Evolutionary conservation across 2,888 invertebrate species (phyloP).

Genomic region (Mycalesis mineus): DNA sequence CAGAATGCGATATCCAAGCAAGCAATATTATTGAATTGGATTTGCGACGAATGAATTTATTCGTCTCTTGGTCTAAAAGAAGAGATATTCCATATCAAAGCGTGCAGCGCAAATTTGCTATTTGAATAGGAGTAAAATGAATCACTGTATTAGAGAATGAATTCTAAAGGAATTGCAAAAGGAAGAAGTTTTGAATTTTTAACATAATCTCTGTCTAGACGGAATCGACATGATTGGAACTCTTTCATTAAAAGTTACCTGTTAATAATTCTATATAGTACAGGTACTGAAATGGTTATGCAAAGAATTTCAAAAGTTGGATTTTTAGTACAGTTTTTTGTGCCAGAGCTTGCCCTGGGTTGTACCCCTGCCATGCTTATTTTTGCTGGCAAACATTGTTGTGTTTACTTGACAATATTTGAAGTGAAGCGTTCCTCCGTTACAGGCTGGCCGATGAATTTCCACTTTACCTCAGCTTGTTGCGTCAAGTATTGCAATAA

Average conservation of each 20-base stretch:
- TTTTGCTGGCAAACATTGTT: no score
- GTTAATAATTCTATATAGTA: not conserved
- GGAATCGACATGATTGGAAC: slow-evolving; percentile 49
- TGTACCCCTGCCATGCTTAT: no score
- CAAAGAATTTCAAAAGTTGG: no score
- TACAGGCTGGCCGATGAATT: no score
- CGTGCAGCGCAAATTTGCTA: slow-evolving; percentile 53
- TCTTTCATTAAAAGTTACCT: slow-evolving; percentile 45
- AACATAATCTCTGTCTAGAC: slow-evolving; percentile 75
- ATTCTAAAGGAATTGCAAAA: slow-evolving; percentile 44
- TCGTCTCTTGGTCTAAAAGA: slow-evolving; percentile 28
- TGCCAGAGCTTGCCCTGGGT: no score
- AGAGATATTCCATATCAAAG: slow-evolving; percentile 50
- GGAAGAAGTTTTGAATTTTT: slow-evolving; percentile 62
- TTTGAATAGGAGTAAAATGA: slow-evolving; percentile 49
- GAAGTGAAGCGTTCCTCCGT: no score
- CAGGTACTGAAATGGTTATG: no score
- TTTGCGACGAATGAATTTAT: not conserved
- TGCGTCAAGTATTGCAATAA: no score
- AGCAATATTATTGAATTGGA: not conserved
- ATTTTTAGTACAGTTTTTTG: no score
- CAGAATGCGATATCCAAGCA: not conserved
- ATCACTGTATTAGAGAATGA: slow-evolving; percentile 33
- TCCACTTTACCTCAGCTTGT: no score
- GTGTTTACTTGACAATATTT: no score